Evolutionary conservation across 2,888 invertebrate species (phyloP), one percentile per base, ranked within the genome.

Genomic region (Spicauda simplicius): DNA sequence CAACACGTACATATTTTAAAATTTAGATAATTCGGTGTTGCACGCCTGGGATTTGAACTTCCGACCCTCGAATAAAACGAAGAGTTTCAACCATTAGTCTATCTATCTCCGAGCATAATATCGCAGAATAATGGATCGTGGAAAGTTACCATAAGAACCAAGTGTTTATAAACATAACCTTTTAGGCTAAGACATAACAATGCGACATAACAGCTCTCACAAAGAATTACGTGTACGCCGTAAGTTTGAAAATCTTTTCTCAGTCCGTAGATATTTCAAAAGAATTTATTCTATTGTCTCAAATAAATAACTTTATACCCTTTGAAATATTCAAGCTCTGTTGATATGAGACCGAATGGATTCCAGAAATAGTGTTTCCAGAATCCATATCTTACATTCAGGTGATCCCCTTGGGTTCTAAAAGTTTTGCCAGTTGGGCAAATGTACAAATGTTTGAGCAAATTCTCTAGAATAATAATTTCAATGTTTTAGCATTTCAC

Each of bases 261-360:
- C 41, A 1, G 0, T 41, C 2, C 14, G n/a, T 48, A 48, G n/a
- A 18, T 50, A 50, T 57, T 65, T 45, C 53, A 48, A 54, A 45
- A 18, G 30, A 56, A 56, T 55, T 55, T 63, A 56, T 55, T 55
- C 50, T 48, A 48, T 63, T 11, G 8, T 14, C 20, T 62, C n/a
- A 60, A 37, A 54, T 30, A 62, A 48, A 54, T 30, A 62, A 48
- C 48, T 63, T 63, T 48, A 55, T 63, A 45, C 54, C 61, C 33
- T 25, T 54, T 62, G 62, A 62, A 62, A 62, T 16, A 62, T 62
- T 62, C 54, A 54, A 62, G 54, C 62, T 62, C 54, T 62, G 62
- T 55, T 62, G 62, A 62, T 62, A n/a, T 62, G 62, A 62, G 62
- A 63, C 63, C 48, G 30, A 30, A 56, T 33, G 56, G 56, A 56